These are phyloP conservation scores for Punctoribates punctum DNA, from an alignment of 2,888 invertebrate species.

Conservation along the genomic window DNA sequence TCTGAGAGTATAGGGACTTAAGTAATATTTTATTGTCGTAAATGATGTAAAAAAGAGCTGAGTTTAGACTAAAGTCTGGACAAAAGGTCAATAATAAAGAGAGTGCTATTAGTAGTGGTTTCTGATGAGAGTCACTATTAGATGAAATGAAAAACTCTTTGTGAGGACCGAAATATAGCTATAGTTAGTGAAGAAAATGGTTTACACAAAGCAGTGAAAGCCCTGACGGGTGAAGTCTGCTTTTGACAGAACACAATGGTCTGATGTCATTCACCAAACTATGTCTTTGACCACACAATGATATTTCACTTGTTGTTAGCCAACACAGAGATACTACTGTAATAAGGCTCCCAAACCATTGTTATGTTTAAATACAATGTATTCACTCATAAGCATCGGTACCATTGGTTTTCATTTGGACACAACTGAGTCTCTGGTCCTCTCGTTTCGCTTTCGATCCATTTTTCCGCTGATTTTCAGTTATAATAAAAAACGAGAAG, in stretches of 20 bases:
- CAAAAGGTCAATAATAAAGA: slow-evolving; percentile 37
- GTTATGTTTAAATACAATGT: slow-evolving; percentile 27
- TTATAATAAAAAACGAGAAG: slow-evolving; percentile 4
- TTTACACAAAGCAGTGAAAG: slow-evolving; percentile 29
- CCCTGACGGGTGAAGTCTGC: slow-evolving; percentile 33
- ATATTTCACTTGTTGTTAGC: slow-evolving; percentile 33
- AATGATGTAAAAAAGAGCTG: neutral
- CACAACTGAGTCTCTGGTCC: neutral
- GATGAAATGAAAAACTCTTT: slow-evolving; percentile 18
- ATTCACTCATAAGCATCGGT: slow-evolving; percentile 24
- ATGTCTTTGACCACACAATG: slow-evolving; percentile 36
- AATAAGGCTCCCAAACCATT: slow-evolving; percentile 25
- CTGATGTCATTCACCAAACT: slow-evolving; percentile 28
- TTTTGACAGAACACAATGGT: slow-evolving; percentile 28
- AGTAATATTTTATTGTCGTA: slow-evolving; percentile 14
- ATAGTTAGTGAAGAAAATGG: slow-evolving; percentile 27
- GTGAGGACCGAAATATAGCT: slow-evolving; percentile 13
- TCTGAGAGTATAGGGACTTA: neutral
- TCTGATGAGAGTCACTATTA: slow-evolving; percentile 34
- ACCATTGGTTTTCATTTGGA: neutral
- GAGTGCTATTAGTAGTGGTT: slow-evolving; percentile 26
- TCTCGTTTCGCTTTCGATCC: neutral
- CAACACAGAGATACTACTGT: neutral
- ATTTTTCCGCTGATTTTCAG: neutral
- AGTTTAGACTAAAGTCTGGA: slow-evolving; percentile 6